A percentile compares a stretch with the other conserved stretches of the same genome.
These are phyloP conservation scores for Pangasius krempfi DNA, from an alignment of 2,797 vertebrate genomes.

Conservation along the genomic window DNA sequence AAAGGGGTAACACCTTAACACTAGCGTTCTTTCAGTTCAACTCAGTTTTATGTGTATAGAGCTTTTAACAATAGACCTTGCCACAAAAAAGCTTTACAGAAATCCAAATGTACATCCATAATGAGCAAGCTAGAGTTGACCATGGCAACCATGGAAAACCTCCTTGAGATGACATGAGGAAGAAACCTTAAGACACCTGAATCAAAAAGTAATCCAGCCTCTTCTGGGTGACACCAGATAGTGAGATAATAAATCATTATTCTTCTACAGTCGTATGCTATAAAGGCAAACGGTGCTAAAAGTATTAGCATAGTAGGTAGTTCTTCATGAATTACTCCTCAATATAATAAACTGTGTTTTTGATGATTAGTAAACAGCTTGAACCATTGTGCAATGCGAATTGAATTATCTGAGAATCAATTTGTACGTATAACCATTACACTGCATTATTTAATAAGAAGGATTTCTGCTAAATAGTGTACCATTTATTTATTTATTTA, in stretches of 20 bases:
- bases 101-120: neutral
- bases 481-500: neutral
- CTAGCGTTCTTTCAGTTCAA: neutral
- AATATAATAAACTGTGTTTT: neutral
- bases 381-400: neutral
- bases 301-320: neutral
- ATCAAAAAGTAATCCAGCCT: neutral
- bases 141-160: neutral
- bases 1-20: neutral
- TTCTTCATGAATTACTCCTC: neutral
- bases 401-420: neutral
- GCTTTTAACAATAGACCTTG: neutral
- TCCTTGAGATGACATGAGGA: neutral
- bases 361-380: neutral
- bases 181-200: neutral
- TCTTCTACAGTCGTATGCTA: neutral
- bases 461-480: neutral
- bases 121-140: neutral
- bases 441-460: neutral
- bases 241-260: constrained; percentile 2
- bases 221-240: neutral
- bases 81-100: neutral
- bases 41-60: neutral
- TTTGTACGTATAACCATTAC: neutral
- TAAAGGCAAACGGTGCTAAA: neutral